A percentile compares a stretch with the other conserved stretches of the same genome.
phyloP scores from a whole-genome alignment of 2,113 vertebrate species.

The Myodes glareolus region DNA sequence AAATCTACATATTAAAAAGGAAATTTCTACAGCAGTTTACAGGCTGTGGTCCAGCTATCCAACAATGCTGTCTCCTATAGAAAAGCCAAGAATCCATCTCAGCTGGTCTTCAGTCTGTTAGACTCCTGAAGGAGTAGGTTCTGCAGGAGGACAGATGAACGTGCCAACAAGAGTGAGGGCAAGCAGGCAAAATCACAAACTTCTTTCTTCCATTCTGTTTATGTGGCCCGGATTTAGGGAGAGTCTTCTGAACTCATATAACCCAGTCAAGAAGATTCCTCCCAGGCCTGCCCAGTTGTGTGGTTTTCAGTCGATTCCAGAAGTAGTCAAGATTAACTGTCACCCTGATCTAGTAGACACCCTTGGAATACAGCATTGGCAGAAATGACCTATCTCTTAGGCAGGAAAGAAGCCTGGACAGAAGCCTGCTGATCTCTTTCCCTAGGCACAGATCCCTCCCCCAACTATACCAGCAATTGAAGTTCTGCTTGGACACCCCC shows the following conservation, averaged over 20 bases:
- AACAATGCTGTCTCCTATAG: neutral
- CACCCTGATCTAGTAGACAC: neutral
- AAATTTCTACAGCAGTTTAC: neutral
- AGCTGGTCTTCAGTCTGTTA: neutral
- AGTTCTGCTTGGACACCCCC: neutral
- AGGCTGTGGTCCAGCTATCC: neutral
- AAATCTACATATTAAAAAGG: neutral
- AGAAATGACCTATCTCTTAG: neutral
- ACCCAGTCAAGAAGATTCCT: neutral
- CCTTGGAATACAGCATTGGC: neutral
- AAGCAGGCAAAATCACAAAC: neutral
- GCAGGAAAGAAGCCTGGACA: neutral
- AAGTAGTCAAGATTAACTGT: neutral
- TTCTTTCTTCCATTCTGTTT: neutral
- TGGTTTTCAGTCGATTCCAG: neutral
- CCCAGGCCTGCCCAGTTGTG: neutral
- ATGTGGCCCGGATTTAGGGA: neutral
- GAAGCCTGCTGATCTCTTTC: neutral
- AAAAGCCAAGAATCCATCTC: neutral
- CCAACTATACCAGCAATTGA: neutral
- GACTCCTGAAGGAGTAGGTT: neutral
- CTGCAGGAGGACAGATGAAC: neutral
- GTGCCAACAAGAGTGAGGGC: neutral
- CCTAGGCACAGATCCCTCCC: neutral
- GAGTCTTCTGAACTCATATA: neutral